Base-by-base conservation (phyloP, 2,888 invertebrate genomes). In the Cryptosula pallasiana region DNA sequence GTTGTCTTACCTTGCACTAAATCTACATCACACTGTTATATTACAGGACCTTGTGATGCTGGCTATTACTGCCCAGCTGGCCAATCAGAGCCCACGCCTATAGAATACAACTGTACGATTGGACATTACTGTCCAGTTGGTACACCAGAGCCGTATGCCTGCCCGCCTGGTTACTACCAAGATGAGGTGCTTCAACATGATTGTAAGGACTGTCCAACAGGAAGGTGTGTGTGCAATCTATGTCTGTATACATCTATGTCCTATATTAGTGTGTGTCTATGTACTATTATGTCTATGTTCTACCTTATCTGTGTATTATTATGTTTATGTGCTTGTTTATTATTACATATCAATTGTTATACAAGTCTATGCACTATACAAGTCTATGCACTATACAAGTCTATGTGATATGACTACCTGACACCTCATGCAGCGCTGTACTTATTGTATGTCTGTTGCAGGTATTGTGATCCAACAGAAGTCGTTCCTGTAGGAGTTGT, bases 11-110 rank as follows among this genome's bases (percentile, higher is more conserved):
- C n/a, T n/a, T n/a, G n/a, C n/a, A n/a, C n/a, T n/a, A n/a, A n/a
- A n/a, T n/a, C n/a, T n/a, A n/a, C n/a, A n/a, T n/a, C n/a, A n/a
- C n/a, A n/a, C n/a, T n/a, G n/a, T n/a, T n/a, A n/a, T n/a, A n/a
- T 27, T 29, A 79, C 80, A 29, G 83, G 80, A 3, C 78, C 77
- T 0, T 83, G 83, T 75, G 74, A 75, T 1, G 74, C 81, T n/a
- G 79, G 81, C 2, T 83, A 78, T 74, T 83, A 97, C 81, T 99
- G 99, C 83, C 97, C 98, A 5, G 95, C 95, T 77, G 98, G 98
- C 79, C 95, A 96, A 0, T 95, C 90, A 80, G 76, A 79, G 9
- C 91, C 91, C 27, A 92, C 92, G 78, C 82, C 83, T 25, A 75
- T 2, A 34, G 72, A 69, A 25, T 74, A 35, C 73, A 74, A 36